phyloP scores from a whole-genome alignment of 2,113 vertebrate species.

The Clarias gariepinus region DNA sequence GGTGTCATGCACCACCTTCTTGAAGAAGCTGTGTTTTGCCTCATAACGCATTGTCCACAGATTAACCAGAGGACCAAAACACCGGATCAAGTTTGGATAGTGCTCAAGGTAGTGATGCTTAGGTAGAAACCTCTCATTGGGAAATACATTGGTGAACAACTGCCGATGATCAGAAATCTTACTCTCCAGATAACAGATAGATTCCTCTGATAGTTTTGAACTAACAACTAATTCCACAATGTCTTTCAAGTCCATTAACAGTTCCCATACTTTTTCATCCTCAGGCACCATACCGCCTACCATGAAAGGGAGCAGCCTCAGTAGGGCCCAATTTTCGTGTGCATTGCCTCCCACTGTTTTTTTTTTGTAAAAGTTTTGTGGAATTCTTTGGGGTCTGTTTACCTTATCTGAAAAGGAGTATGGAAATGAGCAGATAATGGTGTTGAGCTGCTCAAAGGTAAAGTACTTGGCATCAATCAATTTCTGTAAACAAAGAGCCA shows the following conservation, averaged over 20 bases:
- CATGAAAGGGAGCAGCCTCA: constrained; percentile 33
- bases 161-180: constrained; percentile 35
- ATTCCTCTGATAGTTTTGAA: too few relatives aligned
- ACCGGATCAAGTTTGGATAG: constrained; percentile 11
- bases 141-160: constrained; percentile 33
- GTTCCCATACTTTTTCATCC: constrained; percentile 33
- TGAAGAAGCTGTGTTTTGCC: constrained; percentile 41
- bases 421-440: constrained; percentile 19
- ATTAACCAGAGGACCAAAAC: constrained; percentile 37
- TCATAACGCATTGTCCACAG: constrained; percentile 31
- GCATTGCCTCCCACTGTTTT: constrained; percentile 33
- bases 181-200: constrained; percentile 22
- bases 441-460: constrained; percentile 39
- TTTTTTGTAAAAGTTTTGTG: background rate
- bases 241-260: constrained; percentile 44
- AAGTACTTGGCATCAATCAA: constrained; percentile 38
- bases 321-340: constrained; percentile 28
- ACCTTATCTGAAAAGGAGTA: constrained; percentile 20
- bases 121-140: constrained; percentile 22
- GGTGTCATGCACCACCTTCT: constrained; percentile 22
- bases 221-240: too few relatives aligned
- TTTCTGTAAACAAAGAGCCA: constrained; percentile 41
- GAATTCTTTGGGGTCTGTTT: constrained; percentile 29
- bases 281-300: constrained; percentile 37
- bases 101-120: constrained; percentile 43